Evolutionary conservation across 2,797 vertebrate species (phyloP), one percentile per base, ranked within the genome.

Genomic region (Taenioides sp.): DNA sequence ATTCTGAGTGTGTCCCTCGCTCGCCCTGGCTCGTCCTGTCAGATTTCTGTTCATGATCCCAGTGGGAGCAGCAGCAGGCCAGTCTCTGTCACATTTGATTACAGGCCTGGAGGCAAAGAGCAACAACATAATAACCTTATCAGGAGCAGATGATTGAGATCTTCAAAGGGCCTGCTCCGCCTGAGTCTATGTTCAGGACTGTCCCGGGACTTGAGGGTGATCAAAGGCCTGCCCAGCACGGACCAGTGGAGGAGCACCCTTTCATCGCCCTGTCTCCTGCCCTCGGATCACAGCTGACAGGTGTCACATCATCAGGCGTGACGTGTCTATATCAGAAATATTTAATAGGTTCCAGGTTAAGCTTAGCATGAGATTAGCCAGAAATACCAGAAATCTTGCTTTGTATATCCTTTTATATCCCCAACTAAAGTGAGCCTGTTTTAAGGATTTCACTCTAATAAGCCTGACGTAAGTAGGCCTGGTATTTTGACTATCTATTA

Each of bases 61-160:
- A 4, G 70, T 78, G 82, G 84, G 86, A 83, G 86, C 85, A 79
- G 75, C 82, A 82, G 76, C 83, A 81, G 82, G 76, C 74, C 80
- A 85, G 78, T 74, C 71, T 86, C 84, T 84, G 86, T 90, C 89
- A 90, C 84, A 86, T 90, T 91, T 91, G 86, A 92, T 92, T 92
- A 91, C 1, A 10, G 84, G 86, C 90, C 86, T 80, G 83, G 86
- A 90, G 89, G 86, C 87, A 91, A 88, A 88, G 88, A 88, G 88
- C 87, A 90, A 86, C 80, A 87, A 80, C 83, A 89, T 91, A 92
- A 92, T 90, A 90, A 88, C 86, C 85, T 90, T 88, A 93, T 92
- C 91, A 89, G 90, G 84, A 89, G 70, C 84, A 87, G 84, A 92
- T 88, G 92, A 94, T 90, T 88, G 90, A 92, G 87, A 92, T 91